Base-by-base conservation (phyloP, 2,797 vertebrate species). In the Pseudochirops cupreus region DNA sequence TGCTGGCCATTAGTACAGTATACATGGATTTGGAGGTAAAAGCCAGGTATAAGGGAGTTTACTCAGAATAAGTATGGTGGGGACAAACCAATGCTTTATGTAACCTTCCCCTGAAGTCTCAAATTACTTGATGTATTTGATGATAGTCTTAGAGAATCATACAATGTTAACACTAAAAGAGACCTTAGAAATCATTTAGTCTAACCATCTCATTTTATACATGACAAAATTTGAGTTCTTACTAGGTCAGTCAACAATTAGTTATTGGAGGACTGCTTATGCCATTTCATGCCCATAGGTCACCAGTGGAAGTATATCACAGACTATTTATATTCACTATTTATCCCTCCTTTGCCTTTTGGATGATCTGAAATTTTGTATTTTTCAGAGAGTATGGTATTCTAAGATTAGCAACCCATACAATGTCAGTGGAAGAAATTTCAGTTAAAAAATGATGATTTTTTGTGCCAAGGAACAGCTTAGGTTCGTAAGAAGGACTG, bases 1-100 rank as follows among this genome's bases (percentile, higher is more conserved):
- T 94, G 5, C 13, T 99, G 0, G 99, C 98, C 4, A 1, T 99
- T 95, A 99, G 99, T 3, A 99, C 99, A 0, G 54, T 99, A 53
- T 99, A 99, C 90, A 94, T 99, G 98, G 98, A 98, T 0, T 96
- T 99, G 90, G 99, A 99, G 99, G 99, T 99, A 97, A 98, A 98
- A 24, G 56, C 28, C 0, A 1, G 92, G 12, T 31, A 39, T 11
- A 10, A 5, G 5, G 5, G 21, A 87, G 10, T 46, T 87, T 87
- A 87, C 74, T 50, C 39, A 87, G 74, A 87, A 26, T 18, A 54
- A 46, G 9, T 24, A 16, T n/a, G 33, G 24, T 50, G 92, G 53
- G 92, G 58, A 92, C 57, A 90, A 58, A 13, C 39, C 50, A 6
- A 29, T 92, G 62, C 6, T 12, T 4, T 18, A 10, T 0, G 11